phyloP scores from a whole-genome alignment of 2,888 invertebrate species.

The Desoria tigrina region DNA sequence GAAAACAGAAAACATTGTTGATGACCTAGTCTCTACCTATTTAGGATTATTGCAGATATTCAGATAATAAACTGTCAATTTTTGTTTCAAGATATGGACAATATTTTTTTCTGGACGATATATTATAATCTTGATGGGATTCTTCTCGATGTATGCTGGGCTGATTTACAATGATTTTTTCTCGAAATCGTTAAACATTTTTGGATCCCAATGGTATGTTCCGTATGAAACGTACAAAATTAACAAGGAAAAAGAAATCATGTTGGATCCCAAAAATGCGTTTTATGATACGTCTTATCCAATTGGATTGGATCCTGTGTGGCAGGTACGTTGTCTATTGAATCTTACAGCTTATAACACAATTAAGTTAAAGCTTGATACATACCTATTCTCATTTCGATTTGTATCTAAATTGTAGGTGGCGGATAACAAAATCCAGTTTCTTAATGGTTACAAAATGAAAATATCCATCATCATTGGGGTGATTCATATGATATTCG shows the following conservation, averaged over 20 bases:
- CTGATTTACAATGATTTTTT: conserved; percentile 97
- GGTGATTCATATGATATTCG: conserved; percentile 97
- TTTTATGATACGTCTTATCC: conserved; percentile 69
- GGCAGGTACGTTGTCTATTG: conserved; percentile 68
- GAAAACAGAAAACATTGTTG: not conserved
- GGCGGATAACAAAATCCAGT: conserved; percentile 81
- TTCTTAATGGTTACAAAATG: conserved; percentile 90
- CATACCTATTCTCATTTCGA: no score
- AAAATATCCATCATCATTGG: conserved; percentile 97
- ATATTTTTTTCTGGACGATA: conserved; percentile 98
- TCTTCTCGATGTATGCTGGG: conserved; percentile 97
- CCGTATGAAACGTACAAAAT: conserved; percentile 32
- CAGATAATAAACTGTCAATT: conserved; percentile 4
- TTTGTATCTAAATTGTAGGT: no score
- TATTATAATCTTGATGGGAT: conserved; percentile 94
- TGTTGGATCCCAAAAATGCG: conserved; percentile 51
- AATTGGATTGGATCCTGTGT: conserved; percentile 84
- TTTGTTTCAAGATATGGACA: conserved; percentile 79
- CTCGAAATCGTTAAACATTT: conserved; percentile 92
- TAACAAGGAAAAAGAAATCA: conserved; percentile 52
- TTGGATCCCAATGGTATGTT: conserved; percentile 82
- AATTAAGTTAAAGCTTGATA: no score
- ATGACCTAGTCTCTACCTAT: not conserved
- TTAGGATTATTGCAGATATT: not conserved
- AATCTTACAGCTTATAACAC: no score